phyloP scores from a whole-genome alignment of 2,888 invertebrate genomes.

The Clanis bilineata region DNA sequence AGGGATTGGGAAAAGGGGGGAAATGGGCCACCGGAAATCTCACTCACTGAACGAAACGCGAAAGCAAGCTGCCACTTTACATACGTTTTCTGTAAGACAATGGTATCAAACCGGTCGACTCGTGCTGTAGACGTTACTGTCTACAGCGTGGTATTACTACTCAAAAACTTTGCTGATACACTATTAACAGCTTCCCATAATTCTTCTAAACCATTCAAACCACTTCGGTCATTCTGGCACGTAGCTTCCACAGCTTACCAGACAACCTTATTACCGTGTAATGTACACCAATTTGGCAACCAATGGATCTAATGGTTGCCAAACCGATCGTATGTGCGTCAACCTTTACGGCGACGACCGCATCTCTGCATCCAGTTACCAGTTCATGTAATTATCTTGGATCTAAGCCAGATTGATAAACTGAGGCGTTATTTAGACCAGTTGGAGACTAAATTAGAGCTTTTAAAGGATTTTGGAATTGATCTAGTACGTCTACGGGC shows the following conservation, averaged over 20 bases:
- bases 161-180: no score
- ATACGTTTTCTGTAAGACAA: no score
- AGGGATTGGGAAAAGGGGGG: no score
- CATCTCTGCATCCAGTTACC: neutral
- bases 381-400: slow-evolving; percentile 6
- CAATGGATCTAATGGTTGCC: slow-evolving; percentile 2
- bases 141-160: no score
- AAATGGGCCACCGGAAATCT: no score
- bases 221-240: neutral
- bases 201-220: neutral
- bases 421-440: neutral
- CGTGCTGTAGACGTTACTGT: no score
- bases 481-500: neutral
- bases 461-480: neutral
- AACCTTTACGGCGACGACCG: neutral
- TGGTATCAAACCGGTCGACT: no score
- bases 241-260: neutral
- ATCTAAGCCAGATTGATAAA: neutral
- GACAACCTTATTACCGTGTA: neutral
- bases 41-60: no score
- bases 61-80: no score
- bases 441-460: neutral
- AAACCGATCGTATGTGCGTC: slow-evolving; percentile 10
- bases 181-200: neutral
- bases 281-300: slow-evolving; percentile 1